Conservation (phyloP, 1,140 invertebrate genomes). For the Eueides isabella region DNA sequence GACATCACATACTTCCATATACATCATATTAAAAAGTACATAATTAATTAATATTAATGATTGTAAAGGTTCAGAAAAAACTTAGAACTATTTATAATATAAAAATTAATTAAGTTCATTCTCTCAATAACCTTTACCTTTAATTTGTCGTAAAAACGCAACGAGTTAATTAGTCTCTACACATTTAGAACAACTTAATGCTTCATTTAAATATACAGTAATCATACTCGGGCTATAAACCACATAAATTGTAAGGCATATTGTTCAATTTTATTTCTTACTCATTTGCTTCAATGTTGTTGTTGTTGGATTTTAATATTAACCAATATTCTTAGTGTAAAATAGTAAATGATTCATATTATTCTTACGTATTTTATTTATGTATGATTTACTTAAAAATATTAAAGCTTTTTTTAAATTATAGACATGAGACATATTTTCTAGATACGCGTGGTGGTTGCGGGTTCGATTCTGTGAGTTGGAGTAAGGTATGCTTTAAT, state of each 20-base stretch:
- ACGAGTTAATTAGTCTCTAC: slow-evolving; percentile 47
- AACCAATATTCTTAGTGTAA: slow-evolving; percentile 20
- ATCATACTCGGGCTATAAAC: slow-evolving; percentile 50
- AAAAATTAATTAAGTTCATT: slow-evolving; percentile 6
- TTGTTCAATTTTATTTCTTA: slow-evolving; percentile 52
- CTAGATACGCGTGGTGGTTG: no score
- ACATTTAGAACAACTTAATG: slow-evolving; percentile 47
- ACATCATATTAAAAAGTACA: not conserved
- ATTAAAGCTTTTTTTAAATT: not conserved
- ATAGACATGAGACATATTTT: no score
- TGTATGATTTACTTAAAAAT: not conserved
- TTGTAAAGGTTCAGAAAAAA: not conserved
- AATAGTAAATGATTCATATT: slow-evolving; percentile 30
- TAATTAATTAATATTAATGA: not conserved
- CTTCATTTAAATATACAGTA: slow-evolving; percentile 49
- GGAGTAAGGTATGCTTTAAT: no score
- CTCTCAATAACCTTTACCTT: slow-evolving; percentile 21
- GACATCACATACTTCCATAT: not conserved
- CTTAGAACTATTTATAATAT: not conserved
- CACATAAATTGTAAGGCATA: slow-evolving; percentile 52
- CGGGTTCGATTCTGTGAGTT: no score
- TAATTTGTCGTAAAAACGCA: slow-evolving; percentile 39
- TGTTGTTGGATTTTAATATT: slow-evolving; percentile 32
- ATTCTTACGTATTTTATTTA: not conserved
- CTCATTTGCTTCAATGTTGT: slow-evolving; percentile 52